phyloP scores from a whole-genome alignment of 1,140 invertebrate species.

The Antheraea mylitta region DNA sequence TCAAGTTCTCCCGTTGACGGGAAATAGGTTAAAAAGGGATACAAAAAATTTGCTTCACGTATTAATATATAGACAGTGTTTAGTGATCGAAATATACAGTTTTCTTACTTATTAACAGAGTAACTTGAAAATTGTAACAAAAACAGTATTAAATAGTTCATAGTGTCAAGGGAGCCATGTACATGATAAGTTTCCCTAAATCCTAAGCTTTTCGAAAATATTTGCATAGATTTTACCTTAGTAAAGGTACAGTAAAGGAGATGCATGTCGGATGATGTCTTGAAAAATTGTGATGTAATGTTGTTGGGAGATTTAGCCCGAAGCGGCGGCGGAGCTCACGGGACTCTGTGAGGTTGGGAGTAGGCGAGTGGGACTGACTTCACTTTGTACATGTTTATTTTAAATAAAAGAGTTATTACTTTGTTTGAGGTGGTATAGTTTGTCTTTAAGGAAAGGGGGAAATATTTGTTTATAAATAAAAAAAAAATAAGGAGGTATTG shows the following conservation, averaged over 20 bases:
- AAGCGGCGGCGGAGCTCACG: background rate
- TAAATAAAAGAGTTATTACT: background rate
- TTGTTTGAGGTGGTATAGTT: background rate
- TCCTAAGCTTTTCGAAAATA: background rate
- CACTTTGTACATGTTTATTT: background rate
- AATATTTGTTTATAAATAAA: background rate
- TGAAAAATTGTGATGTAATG: slow-evolving; percentile 21
- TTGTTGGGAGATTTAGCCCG: background rate
- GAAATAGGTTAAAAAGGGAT: too few species aligned
- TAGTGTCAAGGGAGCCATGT: too few species aligned
- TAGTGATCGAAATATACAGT: too few species aligned
- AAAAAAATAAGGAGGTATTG: background rate
- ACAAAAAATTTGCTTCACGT: too few species aligned
- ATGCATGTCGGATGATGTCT: background rate
- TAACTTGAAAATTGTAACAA: too few species aligned
- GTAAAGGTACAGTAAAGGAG: slow-evolving; percentile 11
- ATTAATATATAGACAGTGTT: too few species aligned
- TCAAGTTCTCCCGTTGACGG: too few species aligned
- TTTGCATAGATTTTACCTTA: background rate
- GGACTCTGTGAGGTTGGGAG: background rate
- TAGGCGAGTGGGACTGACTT: background rate
- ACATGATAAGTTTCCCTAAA: background rate
- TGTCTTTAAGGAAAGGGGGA: background rate
- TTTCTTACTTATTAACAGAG: too few species aligned
- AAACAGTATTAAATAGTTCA: too few species aligned